Evolutionary conservation across 2,888 invertebrate genomes (phyloP), one percentile per base, ranked within the genome.

Genomic region (Polyommatus icarus): DNA sequence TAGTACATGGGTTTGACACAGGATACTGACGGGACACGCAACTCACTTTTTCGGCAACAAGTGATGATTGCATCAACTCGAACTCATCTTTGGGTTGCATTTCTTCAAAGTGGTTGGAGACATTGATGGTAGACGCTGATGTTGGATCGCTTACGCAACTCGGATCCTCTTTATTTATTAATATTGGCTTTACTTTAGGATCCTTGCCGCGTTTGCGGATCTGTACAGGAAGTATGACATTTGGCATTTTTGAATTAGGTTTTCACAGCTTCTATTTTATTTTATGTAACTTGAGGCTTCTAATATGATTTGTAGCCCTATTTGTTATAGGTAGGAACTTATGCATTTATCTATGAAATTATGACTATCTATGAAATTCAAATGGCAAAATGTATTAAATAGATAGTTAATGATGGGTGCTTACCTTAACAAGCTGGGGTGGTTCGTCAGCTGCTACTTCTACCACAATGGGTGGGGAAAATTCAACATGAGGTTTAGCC

Each of bases 51-150:
- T 93, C 93, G 78, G 85, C 85, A 78, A 87, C 84, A 77, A 90
- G 86, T 82, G 91, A 83, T 76, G 92, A 90, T 81, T 94, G 93
- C 86, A 94, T 88, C 85, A 94, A 88, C 85, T 94, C 94, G 86
- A 94, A 92, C 83, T 97, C 97, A 93, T 98, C 98, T 94, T 97
- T 98, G 77, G 98, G 98, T 83, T 96, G 96, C 89, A 95, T 96
- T 86, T 96, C 94, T 86, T 97, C 97, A 91, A 97, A 97, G 90
- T 96, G 96, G 95, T 97, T 98, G 87, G 88, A 83, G 82, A 87
- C 88, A 78, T 84, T 83, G 81, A 84, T 85, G 76, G 93, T 83
- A 79, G 95, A 89, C 81, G 94, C 92, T 80, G 92, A 86, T 84
- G 90, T 90, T 80, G 93, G 90, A 86, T 94, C 94, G 87, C 91